phyloP scores from a whole-genome alignment of 2,888 invertebrate species.

The Tribolium freemani region DNA sequence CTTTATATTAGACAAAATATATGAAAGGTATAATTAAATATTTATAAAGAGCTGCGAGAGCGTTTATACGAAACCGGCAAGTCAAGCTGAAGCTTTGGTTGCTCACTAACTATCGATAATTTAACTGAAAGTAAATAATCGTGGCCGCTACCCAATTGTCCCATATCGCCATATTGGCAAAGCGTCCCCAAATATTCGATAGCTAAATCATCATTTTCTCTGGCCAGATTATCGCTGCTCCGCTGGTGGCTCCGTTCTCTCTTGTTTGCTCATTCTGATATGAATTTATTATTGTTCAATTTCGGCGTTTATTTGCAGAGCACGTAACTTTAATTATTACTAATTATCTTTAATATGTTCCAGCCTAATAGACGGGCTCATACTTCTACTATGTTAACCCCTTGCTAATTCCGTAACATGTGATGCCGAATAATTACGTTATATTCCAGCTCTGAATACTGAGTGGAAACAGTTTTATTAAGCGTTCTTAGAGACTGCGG shows the following conservation, averaged over 20 bases:
- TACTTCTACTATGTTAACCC: slow-evolving; percentile 44
- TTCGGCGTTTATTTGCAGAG: slow-evolving; percentile 49
- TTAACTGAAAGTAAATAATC: slow-evolving; percentile 36
- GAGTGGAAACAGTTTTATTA: slow-evolving; percentile 44
- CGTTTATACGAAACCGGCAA: slow-evolving; percentile 18
- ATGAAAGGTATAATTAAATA: slow-evolving; percentile 44
- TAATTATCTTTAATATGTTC: slow-evolving; percentile 50
- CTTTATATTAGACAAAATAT: slow-evolving; percentile 44
- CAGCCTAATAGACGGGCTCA: slow-evolving; percentile 48
- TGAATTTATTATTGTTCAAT: slow-evolving; percentile 51
- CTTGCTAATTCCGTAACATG: slow-evolving; percentile 45
- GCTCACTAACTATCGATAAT: slow-evolving; percentile 38
- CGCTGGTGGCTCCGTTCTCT: slow-evolving; percentile 28
- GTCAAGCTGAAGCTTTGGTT: slow-evolving; percentile 21
- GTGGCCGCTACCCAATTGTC: slow-evolving; percentile 32
- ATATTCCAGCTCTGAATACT: slow-evolving; percentile 39
- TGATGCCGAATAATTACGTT: slow-evolving; percentile 46
- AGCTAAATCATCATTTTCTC: slow-evolving; percentile 44
- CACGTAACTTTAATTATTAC: slow-evolving; percentile 52
- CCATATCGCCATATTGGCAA: slow-evolving; percentile 34
- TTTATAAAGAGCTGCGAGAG: slow-evolving; percentile 42
- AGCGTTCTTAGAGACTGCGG: slow-evolving; percentile 34
- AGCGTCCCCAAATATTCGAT: slow-evolving; percentile 42
- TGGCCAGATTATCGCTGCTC: slow-evolving; percentile 39
- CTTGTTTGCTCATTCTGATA: slow-evolving; percentile 47